Conservation (phyloP, 1,140 invertebrate species). For the Diachasmimorpha longicaudata region DNA sequence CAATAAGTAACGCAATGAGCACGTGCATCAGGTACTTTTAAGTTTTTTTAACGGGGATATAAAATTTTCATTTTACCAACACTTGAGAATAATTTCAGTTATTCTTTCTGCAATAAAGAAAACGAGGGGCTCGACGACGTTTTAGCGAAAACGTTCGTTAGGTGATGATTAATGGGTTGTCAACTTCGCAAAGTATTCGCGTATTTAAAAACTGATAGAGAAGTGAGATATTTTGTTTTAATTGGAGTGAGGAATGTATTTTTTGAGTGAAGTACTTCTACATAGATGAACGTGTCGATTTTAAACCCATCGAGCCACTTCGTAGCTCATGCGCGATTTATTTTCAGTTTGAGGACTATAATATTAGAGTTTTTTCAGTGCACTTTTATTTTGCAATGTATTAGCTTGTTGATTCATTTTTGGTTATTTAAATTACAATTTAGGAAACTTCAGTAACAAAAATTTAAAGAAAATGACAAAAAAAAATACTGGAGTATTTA, state of each 20-base stretch:
- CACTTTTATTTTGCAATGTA: too few relatives aligned
- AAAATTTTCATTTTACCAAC: not conserved
- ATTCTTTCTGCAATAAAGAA: not conserved
- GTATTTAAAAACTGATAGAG: not conserved
- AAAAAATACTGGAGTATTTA: too few relatives aligned
- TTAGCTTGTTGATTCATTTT: too few relatives aligned
- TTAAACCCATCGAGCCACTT: too few relatives aligned
- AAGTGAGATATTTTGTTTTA: not conserved
- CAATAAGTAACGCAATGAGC: slow-evolving; percentile 27
- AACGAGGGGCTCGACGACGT: not conserved
- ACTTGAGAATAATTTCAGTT: not conserved
- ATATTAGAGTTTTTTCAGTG: too few relatives aligned
- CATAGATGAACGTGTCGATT: not conserved
- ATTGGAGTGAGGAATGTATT: not conserved
- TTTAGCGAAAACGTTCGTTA: not conserved
- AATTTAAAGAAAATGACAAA: too few relatives aligned
- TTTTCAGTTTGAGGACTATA: too few relatives aligned
- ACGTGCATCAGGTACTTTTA: slow-evolving; percentile 16
- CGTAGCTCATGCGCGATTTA: too few relatives aligned
- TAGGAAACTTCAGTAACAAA: too few relatives aligned
- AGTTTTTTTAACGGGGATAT: slow-evolving; percentile 1
- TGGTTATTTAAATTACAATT: too few relatives aligned
- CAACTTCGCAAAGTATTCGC: not conserved
- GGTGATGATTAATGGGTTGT: not conserved
- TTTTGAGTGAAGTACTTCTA: not conserved